phyloP scores from a whole-genome alignment of 2,888 invertebrate genomes.

The Lycophotia porphyrea region DNA sequence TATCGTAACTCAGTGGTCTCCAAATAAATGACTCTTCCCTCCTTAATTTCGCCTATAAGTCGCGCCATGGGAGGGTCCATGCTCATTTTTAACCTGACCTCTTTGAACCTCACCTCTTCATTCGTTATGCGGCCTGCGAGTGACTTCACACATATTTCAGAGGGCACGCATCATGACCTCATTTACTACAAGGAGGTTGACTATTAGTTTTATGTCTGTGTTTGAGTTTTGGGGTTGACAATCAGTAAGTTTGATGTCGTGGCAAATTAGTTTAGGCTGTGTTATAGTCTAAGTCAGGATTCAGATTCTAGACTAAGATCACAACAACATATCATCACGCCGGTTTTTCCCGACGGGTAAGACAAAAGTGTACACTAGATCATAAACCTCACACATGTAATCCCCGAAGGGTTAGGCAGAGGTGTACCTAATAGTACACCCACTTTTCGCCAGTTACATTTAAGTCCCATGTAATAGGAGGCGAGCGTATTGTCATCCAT shows the following conservation, averaged over 20 bases:
- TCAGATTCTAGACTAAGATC: not conserved
- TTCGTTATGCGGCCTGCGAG: constrained; percentile 47
- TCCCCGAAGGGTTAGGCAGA: not conserved
- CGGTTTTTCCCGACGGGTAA: not conserved
- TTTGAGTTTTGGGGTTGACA: constrained; percentile 26
- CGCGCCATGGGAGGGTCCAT: constrained; percentile 18
- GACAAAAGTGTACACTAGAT: not conserved
- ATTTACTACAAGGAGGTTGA: constrained; percentile 19
- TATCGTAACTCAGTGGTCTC: constrained; percentile 22
- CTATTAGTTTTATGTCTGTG: constrained; percentile 18
- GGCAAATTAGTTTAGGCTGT: not conserved
- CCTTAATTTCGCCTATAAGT: constrained; percentile 47
- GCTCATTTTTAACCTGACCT: constrained; percentile 52
- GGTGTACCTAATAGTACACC: too few relatives aligned
- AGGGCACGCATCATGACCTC: constrained; percentile 42
- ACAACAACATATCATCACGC: not conserved
- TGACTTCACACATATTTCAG: constrained; percentile 58
- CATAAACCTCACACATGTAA: not conserved
- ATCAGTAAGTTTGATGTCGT: not conserved
- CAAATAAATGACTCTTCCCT: constrained; percentile 21
- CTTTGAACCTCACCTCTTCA: constrained; percentile 42
- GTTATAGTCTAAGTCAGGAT: not conserved
- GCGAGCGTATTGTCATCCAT: not conserved
- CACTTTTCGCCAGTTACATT: not conserved
- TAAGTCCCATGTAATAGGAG: not conserved